A percentile compares a stretch with the other conserved stretches of the same genome.
Conservation (phyloP, 2,888 invertebrate genomes). For the Chaetoderma sp. region DNA sequence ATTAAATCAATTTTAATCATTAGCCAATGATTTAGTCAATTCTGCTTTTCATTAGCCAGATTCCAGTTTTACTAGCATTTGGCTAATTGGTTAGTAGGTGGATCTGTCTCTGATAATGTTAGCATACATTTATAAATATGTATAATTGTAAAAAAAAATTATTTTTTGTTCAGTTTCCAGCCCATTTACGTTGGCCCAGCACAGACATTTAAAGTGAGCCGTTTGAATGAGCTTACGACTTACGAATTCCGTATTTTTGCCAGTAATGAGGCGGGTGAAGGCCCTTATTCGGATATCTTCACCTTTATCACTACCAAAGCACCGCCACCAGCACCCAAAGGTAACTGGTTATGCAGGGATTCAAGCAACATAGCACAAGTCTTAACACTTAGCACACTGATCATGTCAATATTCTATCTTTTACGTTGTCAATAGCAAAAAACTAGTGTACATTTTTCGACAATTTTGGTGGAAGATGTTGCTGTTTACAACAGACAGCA, state of each 20-base stretch:
- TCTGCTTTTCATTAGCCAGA: no score
- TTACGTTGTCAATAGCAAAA: background rate
- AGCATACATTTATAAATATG: no score
- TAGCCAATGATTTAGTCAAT: no score
- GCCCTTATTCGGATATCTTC: slow-evolving; percentile 80
- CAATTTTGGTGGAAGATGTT: no score
- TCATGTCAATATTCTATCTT: background rate
- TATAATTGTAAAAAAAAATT: no score
- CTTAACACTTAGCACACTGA: background rate
- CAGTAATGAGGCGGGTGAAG: slow-evolving; percentile 86
- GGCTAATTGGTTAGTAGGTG: no score
- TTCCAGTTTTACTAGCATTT: no score
- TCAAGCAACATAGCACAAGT: no score
- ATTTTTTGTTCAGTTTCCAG: slow-evolving; percentile 60
- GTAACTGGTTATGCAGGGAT: slow-evolving; percentile 53
- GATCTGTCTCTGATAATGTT: no score
- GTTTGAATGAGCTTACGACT: slow-evolving; percentile 82
- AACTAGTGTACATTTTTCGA: background rate
- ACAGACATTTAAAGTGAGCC: slow-evolving; percentile 84
- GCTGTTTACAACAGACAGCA: no score
- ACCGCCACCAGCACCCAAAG: slow-evolving; percentile 84
- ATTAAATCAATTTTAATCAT: no score
- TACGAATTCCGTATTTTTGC: slow-evolving; percentile 90
- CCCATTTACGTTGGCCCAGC: slow-evolving; percentile 81
- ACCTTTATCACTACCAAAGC: slow-evolving; percentile 82